Evolutionary conservation across 2,797 vertebrate species (phyloP).

Genomic region (Spondyliosoma cantharus): DNA sequence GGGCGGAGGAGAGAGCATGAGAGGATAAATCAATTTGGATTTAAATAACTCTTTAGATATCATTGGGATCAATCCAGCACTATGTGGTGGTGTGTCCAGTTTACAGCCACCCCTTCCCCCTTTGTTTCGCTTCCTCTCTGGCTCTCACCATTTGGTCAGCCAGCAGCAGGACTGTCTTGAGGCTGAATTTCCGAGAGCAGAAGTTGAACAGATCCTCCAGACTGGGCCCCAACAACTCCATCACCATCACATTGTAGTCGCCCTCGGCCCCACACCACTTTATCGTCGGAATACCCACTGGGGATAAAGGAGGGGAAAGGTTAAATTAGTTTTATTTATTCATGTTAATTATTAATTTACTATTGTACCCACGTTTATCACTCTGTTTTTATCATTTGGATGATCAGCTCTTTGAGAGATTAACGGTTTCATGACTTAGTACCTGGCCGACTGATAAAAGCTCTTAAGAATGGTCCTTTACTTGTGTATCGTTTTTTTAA

Average conservation of each 20-base stretch:
- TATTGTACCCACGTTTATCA: neutral
- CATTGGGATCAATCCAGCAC: no score
- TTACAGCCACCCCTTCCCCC: neutral
- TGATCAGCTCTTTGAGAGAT: neutral
- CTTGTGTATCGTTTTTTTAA: no score
- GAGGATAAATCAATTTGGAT: no score
- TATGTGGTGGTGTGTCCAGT: neutral
- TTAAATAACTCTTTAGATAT: no score
- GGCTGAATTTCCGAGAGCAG: constrained; percentile 97
- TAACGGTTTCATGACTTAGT: neutral
- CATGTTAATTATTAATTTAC: neutral
- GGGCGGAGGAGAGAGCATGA: neutral
- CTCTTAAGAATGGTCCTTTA: no score
- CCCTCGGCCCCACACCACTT: constrained; percentile 98
- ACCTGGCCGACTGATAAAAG: no score
- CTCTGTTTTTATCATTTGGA: neutral
- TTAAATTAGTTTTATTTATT: neutral
- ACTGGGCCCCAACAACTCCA: constrained; percentile 97
- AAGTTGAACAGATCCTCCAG: constrained; percentile 98
- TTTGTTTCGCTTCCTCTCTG: neutral
- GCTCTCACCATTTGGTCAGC: constrained; percentile 97
- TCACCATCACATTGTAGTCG: constrained; percentile 99
- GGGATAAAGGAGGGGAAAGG: neutral
- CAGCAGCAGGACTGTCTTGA: constrained; percentile 96
- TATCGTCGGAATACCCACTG: constrained; percentile 97